phyloP scores from a whole-genome alignment of 2,113 vertebrate species.

The Steatornis caripensis region DNA sequence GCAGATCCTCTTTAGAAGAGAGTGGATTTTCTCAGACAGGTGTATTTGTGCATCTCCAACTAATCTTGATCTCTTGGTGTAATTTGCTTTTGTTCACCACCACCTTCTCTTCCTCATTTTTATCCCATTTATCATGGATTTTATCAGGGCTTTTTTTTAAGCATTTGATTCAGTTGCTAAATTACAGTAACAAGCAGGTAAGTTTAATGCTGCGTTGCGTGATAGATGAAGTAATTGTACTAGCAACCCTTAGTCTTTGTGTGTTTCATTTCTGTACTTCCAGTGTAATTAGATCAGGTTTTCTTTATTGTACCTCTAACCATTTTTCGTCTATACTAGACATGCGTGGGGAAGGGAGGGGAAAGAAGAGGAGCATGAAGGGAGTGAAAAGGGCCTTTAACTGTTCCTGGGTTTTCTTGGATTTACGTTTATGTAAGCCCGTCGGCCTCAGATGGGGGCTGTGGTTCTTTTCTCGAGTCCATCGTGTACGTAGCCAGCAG shows the following conservation, averaged over 20 bases:
- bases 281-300: not conserved
- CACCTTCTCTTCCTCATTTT: not conserved
- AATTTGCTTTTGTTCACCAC: not conserved
- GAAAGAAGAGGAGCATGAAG: not conserved
- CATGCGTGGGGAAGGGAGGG: not conserved
- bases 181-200: not conserved
- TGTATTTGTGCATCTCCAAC: not conserved
- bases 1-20: not conserved
- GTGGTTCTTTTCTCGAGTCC: not conserved
- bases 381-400: not conserved
- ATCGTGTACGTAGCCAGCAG: not conserved
- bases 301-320: not conserved
- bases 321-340: not conserved
- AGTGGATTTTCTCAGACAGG: not conserved
- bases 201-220: not conserved
- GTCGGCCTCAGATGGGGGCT: not conserved
- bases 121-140: not conserved
- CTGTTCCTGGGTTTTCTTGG: not conserved
- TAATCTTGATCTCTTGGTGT: not conserved
- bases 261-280: not conserved
- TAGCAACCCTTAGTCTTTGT: not conserved
- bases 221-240: not conserved
- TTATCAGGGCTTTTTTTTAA: not conserved
- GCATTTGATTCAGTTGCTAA: not conserved
- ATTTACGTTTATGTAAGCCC: rapidly evolving